phyloP scores from a whole-genome alignment of 2,113 vertebrate genomes.

The Xyliphius kryptos region DNA sequence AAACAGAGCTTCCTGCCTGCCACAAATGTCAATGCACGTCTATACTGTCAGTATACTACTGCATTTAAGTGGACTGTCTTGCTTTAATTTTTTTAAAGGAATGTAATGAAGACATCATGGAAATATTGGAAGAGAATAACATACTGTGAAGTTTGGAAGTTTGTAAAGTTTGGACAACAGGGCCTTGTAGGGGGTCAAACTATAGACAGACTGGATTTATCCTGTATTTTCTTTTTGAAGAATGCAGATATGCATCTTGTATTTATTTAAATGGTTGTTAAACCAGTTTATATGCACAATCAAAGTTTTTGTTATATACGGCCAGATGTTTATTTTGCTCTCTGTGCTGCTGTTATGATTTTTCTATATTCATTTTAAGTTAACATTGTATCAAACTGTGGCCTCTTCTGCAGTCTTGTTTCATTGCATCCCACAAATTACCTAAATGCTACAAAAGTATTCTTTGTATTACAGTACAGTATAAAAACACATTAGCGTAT shows the following conservation, averaged over 20 bases:
- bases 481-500: too few species aligned
- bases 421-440: not conserved
- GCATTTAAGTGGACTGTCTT: not conserved
- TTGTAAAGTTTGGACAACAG: not conserved
- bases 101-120: not conserved
- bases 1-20: not conserved
- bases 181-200: constrained; percentile 6
- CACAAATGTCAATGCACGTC: constrained; percentile 3
- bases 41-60: constrained; percentile 16
- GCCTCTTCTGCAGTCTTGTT: not conserved
- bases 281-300: constrained; percentile 3
- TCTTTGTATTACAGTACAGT: too few species aligned
- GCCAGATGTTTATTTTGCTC: constrained; percentile 5
- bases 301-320: constrained; percentile 4
- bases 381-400: not conserved
- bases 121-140: constrained; percentile 8
- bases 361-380: constrained; percentile 8
- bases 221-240: constrained; percentile 7
- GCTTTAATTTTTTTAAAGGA: constrained; percentile 9
- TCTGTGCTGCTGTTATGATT: not conserved
- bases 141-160: constrained; percentile 1
- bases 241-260: constrained; percentile 9
- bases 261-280: constrained; percentile 20
- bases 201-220: constrained; percentile 6
- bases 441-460: not conserved